These are phyloP conservation scores for Magallana ariakensis DNA, from an alignment of 1,140 invertebrate genomes.

Conservation along the genomic window DNA sequence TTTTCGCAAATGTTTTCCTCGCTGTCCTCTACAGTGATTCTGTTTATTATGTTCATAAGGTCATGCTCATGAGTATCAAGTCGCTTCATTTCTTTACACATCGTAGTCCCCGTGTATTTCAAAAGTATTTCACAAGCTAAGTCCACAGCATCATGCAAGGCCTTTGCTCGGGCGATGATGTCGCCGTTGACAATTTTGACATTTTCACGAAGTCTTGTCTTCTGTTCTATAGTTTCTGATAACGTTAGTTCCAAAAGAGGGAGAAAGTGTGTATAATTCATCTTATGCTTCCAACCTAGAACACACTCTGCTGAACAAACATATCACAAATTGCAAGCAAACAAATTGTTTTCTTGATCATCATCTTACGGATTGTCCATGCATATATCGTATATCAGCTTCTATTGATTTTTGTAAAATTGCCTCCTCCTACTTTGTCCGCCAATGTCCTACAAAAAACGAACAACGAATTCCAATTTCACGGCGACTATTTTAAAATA, in stretches of 20 bases:
- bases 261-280: conserved; percentile 19
- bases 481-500: no score
- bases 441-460: neutral
- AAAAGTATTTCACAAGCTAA: neutral
- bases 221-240: conserved; percentile 33
- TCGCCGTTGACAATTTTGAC: neutral
- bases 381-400: neutral
- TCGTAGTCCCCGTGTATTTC: neutral
- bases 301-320: neutral
- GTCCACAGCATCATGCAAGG: conserved; percentile 12
- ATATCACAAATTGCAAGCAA: neutral
- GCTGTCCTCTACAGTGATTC: neutral
- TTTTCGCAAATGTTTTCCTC: neutral
- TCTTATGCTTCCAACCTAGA: neutral
- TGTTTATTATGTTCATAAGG: conserved; percentile 17
- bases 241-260: conserved; percentile 29
- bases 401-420: neutral
- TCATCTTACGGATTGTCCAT: neutral
- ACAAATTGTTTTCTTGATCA: neutral
- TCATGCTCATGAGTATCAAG: conserved; percentile 15
- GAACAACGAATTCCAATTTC: neutral
- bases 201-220: neutral
- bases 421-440: no score
- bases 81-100: conserved; percentile 16
- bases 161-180: neutral